A percentile compares a stretch with the other conserved stretches of the same genome.
Evolutionary conservation across 2,797 vertebrate species (phyloP).

Genomic region (Esox masquinongy): DNA sequence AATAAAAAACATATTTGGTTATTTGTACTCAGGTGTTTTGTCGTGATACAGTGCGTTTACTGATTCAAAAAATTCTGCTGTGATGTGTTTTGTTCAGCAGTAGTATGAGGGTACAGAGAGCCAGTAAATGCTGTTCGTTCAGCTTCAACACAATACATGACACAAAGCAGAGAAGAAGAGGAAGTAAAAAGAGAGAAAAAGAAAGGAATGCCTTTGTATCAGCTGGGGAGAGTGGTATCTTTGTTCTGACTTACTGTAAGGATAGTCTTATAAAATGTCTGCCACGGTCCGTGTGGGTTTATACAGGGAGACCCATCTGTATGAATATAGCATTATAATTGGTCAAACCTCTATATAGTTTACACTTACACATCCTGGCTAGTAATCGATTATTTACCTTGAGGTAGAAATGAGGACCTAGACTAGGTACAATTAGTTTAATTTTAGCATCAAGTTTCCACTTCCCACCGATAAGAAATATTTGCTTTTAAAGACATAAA

Average conservation of each 20-base stretch:
- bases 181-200: neutral
- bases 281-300: neutral
- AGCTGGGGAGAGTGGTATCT: neutral
- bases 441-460: neutral
- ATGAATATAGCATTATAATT: neutral
- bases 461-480: neutral
- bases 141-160: neutral
- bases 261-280: neutral
- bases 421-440: neutral
- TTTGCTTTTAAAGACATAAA: neutral
- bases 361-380: neutral
- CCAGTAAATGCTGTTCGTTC: conserved; percentile 3
- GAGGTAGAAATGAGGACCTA: neutral
- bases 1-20: neutral
- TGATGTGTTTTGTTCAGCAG: neutral
- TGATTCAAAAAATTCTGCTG: neutral
- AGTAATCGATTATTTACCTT: neutral
- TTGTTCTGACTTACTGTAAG: neutral
- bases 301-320: neutral
- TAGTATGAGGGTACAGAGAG: neutral
- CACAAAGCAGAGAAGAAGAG: neutral
- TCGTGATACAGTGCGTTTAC: neutral
- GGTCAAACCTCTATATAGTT: neutral
- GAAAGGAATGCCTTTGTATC: neutral
- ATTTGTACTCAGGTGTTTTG: neutral